A percentile compares a stretch with the other conserved stretches of the same genome.
phyloP scores from a whole-genome alignment of 2,797 vertebrate genomes.

The Anisognathus igniventris region DNA sequence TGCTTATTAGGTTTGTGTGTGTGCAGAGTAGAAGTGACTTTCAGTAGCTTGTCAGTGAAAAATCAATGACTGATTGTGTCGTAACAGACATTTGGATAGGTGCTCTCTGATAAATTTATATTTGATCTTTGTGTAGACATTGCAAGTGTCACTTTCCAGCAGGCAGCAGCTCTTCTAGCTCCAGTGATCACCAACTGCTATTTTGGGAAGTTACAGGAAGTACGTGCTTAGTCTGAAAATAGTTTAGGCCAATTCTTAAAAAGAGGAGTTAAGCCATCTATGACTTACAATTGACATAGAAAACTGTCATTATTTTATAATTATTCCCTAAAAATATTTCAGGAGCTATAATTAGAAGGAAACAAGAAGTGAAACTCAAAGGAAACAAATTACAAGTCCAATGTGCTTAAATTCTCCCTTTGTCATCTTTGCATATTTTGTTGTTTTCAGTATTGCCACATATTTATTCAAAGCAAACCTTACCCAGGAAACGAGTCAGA shows the following conservation, averaged over 20 bases:
- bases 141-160: neutral
- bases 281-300: neutral
- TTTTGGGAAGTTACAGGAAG: neutral
- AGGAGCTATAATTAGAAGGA: neutral
- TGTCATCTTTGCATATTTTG: neutral
- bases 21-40: neutral
- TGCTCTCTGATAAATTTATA: slow-evolving; percentile 4
- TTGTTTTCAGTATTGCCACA: neutral
- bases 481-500: neutral
- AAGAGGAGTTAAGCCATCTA: neutral
- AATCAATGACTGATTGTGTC: neutral
- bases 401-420: neutral
- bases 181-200: neutral
- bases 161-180: neutral
- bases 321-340: slow-evolving; percentile 12
- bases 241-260: neutral
- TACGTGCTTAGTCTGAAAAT: neutral
- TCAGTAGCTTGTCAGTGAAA: neutral
- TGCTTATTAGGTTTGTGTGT: neutral
- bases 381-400: neutral
- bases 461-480: neutral
- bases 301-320: neutral
- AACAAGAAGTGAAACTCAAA: neutral
- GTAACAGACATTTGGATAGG: neutral
- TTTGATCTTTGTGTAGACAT: neutral